Percentiles rank a stretch among this genome's conserved stretches.
phyloP scores from a whole-genome alignment of 2,797 vertebrate species.

The Coregonus suidteri region DNA sequence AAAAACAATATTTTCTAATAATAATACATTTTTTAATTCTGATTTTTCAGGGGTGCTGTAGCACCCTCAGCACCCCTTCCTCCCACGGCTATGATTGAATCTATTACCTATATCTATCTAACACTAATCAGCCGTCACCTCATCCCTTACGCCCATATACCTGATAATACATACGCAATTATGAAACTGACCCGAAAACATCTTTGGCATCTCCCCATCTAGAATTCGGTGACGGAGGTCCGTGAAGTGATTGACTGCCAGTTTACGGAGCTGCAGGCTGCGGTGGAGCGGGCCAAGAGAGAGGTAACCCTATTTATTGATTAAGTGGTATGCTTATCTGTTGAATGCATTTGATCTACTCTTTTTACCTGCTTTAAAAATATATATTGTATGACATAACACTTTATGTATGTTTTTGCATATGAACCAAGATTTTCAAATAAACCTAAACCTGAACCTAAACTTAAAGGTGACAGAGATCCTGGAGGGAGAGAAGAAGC shows the following conservation, averaged over 20 bases:
- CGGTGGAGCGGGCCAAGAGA: conserved; percentile 71
- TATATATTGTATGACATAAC: not conserved
- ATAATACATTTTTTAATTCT: no score
- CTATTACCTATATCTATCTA: not conserved
- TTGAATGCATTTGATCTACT: not conserved
- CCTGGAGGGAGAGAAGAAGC: conserved; percentile 79
- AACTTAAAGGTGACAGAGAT: conserved; percentile 66
- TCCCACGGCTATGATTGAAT: no score
- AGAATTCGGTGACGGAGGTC: conserved; percentile 79
- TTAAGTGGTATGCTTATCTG: not conserved
- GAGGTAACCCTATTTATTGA: conserved; percentile 38
- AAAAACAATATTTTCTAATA: no score
- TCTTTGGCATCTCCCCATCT: not conserved
- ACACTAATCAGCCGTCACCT: not conserved
- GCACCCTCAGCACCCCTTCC: no score
- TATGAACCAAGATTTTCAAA: not conserved
- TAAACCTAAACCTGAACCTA: not conserved
- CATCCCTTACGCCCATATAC: not conserved
- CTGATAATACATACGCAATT: not conserved
- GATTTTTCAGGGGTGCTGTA: no score
- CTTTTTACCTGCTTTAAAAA: not conserved
- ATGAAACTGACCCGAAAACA: not conserved
- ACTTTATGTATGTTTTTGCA: not conserved
- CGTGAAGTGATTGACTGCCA: conserved; percentile 73
- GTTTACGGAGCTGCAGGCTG: conserved; percentile 75